Percentiles rank a stretch among this genome's conserved stretches.
These are phyloP conservation scores for Neogobius melanostomus DNA, from an alignment of 2,113 vertebrate species.

Conservation along the genomic window DNA sequence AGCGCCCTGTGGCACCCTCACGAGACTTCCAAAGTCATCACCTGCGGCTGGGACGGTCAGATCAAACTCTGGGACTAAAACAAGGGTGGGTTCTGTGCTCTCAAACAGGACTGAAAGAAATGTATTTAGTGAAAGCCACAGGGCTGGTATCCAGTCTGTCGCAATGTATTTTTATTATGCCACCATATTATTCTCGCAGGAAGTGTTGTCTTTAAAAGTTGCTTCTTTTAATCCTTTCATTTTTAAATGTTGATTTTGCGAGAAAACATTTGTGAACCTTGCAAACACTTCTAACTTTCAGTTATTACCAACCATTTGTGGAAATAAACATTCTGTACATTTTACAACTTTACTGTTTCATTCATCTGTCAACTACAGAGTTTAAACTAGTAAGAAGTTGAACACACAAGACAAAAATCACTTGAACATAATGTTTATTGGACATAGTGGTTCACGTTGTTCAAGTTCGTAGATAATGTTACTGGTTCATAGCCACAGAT, in stretches of 20 bases:
- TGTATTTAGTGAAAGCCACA: constrained; percentile 29
- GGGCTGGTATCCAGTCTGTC: constrained; percentile 80
- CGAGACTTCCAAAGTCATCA: constrained; percentile 98
- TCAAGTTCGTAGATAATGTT: not conserved
- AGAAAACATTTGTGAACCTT: constrained; percentile 14
- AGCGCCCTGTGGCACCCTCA: constrained; percentile 98
- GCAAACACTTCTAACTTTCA: constrained; percentile 12
- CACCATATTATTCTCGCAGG: not conserved
- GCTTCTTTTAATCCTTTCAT: constrained; percentile 8
- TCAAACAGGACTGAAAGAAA: constrained; percentile 13
- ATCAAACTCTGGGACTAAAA: constrained; percentile 96
- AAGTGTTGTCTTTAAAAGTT: constrained; percentile 30
- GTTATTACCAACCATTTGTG: constrained; percentile 34
- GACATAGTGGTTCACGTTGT: not conserved
- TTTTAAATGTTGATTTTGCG: constrained; percentile 14
- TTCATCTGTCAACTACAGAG: not conserved
- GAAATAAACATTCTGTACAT: constrained; percentile 69
- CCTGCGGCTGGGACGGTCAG: constrained; percentile 96
- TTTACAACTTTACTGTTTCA: constrained; percentile 8
- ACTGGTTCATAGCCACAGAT: not conserved
- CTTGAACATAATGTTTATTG: not conserved
- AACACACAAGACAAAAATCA: not conserved
- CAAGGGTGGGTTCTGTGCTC: not conserved
- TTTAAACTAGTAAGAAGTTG: not conserved
- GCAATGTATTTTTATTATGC: constrained; percentile 46